phyloP scores from a whole-genome alignment of 1,140 invertebrate species.

The Arctopsyche grandis region DNA sequence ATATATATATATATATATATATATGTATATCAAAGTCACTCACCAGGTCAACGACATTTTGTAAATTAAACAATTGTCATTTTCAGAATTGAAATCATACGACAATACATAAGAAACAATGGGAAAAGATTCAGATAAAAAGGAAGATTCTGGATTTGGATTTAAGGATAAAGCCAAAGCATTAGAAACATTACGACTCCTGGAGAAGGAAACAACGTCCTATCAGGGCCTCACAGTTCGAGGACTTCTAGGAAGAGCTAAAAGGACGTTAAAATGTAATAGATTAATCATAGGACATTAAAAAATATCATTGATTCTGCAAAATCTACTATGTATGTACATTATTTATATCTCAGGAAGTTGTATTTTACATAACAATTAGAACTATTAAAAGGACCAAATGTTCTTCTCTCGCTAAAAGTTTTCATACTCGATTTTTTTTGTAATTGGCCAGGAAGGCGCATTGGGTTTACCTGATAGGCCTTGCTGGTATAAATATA shows the following conservation, averaged over 20 bases:
- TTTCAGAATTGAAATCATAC: neutral
- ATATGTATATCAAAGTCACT: neutral
- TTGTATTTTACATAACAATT: too few species aligned
- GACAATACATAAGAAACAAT: constrained; percentile 54
- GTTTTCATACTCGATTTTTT: too few species aligned
- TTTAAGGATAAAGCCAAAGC: constrained; percentile 77
- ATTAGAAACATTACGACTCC: constrained; percentile 69
- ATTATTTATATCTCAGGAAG: too few species aligned
- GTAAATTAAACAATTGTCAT: neutral
- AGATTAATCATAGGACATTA: neutral
- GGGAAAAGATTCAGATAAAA: constrained; percentile 63
- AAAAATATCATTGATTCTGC: too few species aligned
- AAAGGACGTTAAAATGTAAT: constrained; percentile 72
- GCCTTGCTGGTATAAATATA: too few species aligned
- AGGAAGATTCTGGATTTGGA: constrained; percentile 72
- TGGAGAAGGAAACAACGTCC: constrained; percentile 71
- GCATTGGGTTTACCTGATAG: too few species aligned
- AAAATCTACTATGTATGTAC: too few species aligned
- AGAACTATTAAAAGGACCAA: too few species aligned
- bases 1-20: neutral
- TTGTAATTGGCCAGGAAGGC: too few species aligned
- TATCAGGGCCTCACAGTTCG: constrained; percentile 73
- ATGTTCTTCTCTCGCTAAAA: too few species aligned
- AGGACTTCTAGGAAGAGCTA: constrained; percentile 72
- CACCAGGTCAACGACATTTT: neutral